A percentile compares a stretch with the other conserved stretches of the same genome.
Conservation (phyloP, 2,888 invertebrate species). For the Diadegma fenestrale region DNA sequence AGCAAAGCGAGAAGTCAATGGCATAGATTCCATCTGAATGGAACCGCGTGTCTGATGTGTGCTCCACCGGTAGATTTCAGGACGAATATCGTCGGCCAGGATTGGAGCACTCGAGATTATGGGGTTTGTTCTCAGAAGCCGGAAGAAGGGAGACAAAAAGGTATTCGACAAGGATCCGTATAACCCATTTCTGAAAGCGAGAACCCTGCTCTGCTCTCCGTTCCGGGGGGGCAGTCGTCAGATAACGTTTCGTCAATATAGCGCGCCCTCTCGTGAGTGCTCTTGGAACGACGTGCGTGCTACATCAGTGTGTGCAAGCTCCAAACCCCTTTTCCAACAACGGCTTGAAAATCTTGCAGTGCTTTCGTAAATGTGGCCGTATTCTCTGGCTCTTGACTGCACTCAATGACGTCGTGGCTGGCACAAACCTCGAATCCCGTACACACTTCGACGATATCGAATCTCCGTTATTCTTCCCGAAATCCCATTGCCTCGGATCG, state of each 20-base stretch:
- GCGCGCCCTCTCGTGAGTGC: conserved; percentile 40
- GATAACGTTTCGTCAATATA: conserved; percentile 68
- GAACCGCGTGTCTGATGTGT: conserved; percentile 57
- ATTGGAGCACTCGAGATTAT: conserved; percentile 25
- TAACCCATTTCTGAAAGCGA: conserved; percentile 51
- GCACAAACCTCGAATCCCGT: conserved; percentile 42
- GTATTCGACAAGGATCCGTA: conserved; percentile 44
- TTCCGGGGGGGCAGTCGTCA: conserved; percentile 27
- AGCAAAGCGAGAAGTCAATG: not conserved
- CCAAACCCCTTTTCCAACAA: conserved; percentile 7
- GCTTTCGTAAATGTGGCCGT: conserved; percentile 11
- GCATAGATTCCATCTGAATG: conserved; percentile 49
- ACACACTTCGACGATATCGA: conserved; percentile 57
- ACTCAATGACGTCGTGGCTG: not conserved
- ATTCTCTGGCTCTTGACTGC: conserved; percentile 20
- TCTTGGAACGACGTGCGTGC: conserved; percentile 52
- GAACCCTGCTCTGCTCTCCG: conserved; percentile 7
- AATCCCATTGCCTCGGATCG: conserved; percentile 42
- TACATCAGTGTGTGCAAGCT: conserved; percentile 39
- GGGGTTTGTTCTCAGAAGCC: conserved; percentile 23
- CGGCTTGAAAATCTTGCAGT: conserved; percentile 30
- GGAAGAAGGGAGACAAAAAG: conserved; percentile 23
- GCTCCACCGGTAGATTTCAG: conserved; percentile 42
- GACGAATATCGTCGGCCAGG: conserved; percentile 53
- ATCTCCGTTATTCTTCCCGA: conserved; percentile 62